Conservation (phyloP, 1,140 invertebrate genomes). For the Thalassaphorura encarpata region DNA sequence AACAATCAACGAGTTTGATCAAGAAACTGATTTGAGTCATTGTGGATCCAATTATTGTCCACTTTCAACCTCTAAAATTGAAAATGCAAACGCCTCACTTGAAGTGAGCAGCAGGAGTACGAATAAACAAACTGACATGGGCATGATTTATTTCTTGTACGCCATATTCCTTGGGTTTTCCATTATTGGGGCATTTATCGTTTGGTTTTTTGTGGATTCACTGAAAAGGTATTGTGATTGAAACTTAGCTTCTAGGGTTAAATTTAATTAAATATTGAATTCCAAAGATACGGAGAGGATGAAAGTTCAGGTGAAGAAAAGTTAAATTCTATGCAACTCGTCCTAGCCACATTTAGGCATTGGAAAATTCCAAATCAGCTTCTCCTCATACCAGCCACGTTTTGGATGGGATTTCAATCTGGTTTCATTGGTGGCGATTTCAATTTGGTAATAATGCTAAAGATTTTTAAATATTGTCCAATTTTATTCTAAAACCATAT, state of each 20-base stretch:
- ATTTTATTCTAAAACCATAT: too few relatives aligned
- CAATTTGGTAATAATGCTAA: slow-evolving; percentile 55
- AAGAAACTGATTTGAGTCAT: slow-evolving; percentile 34
- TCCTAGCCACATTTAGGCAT: slow-evolving; percentile 81
- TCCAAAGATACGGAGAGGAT: slow-evolving; percentile 66
- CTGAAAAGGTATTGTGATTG: not conserved
- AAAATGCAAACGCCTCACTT: slow-evolving; percentile 49
- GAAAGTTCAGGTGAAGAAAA: slow-evolving; percentile 53
- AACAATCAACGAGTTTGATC: slow-evolving; percentile 47
- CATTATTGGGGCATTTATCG: slow-evolving; percentile 70
- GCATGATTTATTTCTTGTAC: slow-evolving; percentile 54
- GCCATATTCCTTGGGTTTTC: slow-evolving; percentile 82
- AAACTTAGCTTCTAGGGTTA: not conserved
- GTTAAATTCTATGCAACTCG: slow-evolving; percentile 61
- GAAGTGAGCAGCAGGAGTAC: not conserved
- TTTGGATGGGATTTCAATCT: slow-evolving; percentile 95
- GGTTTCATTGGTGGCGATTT: slow-evolving; percentile 91
- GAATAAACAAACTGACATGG: too few relatives aligned
- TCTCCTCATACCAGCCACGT: slow-evolving; percentile 81
- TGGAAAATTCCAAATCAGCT: slow-evolving; percentile 82
- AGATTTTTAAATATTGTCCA: too few relatives aligned
- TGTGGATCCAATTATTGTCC: slow-evolving; percentile 80
- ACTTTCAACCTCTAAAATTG: slow-evolving; percentile 40
- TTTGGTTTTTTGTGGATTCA: slow-evolving; percentile 80
- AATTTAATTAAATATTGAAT: not conserved